Base-by-base conservation (phyloP, 2,888 invertebrate species). In the Sinohyriopsis cumingii region DNA sequence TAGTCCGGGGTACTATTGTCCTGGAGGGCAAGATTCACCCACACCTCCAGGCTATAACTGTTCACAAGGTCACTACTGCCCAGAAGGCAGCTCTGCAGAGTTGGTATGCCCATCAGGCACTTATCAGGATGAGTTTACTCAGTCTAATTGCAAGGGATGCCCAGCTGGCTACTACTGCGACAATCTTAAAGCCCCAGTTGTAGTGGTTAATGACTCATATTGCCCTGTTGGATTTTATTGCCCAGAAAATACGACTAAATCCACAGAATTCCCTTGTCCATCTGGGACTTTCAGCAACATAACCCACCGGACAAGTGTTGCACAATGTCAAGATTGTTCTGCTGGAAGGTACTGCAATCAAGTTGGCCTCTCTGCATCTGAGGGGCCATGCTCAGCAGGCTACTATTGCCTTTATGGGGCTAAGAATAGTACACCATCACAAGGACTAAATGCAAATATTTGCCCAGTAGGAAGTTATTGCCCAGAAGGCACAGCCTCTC, bases 391-490 rank as follows among this genome's bases (percentile, higher is more conserved):
- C 76, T 71, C 76, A 59, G 78, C 85, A 6, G 86, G 87, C 0
- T 86, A 85, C 67, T 87, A 73, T 77, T 87, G 87, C 69, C 80
- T 76, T 6, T 72, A 72, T 67, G 86, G 86, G 6, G 76, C 87
- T 19, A 80, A 76, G 67, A 85, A 84, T 67, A 75, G 79, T 57
- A 84, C 86, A 24, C 89, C 89, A 12, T 67, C 71, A 15, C 78
- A 82, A 55, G 84, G 84, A 7, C 61, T 65, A 5, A 69, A 84
- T 65, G 87, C 84, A 22, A 80, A 87, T 66, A 79, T 82, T 33
- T 89, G 89, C 73, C 86, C 89, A 0, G 67, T 63, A 9, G 89
- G 89, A 15, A 82, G 82, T 73, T 89, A 86, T 77, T 89, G 89
- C 68, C 85, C 86, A 3, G 68, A 68, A 28, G 88, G 87, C 5